Percentiles rank a stretch among this genome's conserved stretches.
Conservation (phyloP, 2,797 vertebrate species). For the Saxicola maurus region DNA sequence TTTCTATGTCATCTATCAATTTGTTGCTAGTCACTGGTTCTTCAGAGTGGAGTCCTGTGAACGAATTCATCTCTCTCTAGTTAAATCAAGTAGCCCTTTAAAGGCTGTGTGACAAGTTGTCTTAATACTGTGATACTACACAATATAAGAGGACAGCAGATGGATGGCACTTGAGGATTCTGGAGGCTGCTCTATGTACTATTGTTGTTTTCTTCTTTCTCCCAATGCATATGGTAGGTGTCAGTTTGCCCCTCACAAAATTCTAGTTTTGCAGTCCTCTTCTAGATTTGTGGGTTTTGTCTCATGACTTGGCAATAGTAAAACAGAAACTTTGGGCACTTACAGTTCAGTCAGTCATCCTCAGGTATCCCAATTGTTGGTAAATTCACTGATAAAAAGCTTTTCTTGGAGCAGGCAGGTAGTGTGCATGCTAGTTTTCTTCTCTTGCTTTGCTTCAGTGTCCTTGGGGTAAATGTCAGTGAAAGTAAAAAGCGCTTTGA, state of each 20-base stretch:
- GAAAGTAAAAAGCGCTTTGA: slow-evolving; percentile 32
- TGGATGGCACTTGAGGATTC: slow-evolving; percentile 45
- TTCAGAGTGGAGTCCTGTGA: not conserved
- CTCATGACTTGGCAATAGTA: not conserved
- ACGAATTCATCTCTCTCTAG: not conserved
- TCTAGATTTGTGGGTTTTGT: slow-evolving; percentile 3
- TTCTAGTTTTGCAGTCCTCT: not conserved
- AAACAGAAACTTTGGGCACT: not conserved
- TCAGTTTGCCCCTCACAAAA: not conserved
- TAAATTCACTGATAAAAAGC: slow-evolving; percentile 21
- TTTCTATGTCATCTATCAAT: not conserved
- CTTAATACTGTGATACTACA: not conserved
- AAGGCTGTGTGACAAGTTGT: not conserved
- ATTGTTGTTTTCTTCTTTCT: not conserved
- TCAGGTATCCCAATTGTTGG: not conserved
- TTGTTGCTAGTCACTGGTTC: not conserved
- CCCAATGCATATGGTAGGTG: not conserved
- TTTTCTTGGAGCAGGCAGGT: not conserved
- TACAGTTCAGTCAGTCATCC: not conserved
- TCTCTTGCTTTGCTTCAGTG: not conserved
- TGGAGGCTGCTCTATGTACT: slow-evolving; percentile 32
- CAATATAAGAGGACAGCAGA: not conserved
- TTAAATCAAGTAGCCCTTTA: not conserved
- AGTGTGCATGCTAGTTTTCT: not conserved
- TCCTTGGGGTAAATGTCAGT: slow-evolving; percentile 16